Conservation (phyloP, 2,888 invertebrate species). For the Harpagoxenus sublaevis region DNA sequence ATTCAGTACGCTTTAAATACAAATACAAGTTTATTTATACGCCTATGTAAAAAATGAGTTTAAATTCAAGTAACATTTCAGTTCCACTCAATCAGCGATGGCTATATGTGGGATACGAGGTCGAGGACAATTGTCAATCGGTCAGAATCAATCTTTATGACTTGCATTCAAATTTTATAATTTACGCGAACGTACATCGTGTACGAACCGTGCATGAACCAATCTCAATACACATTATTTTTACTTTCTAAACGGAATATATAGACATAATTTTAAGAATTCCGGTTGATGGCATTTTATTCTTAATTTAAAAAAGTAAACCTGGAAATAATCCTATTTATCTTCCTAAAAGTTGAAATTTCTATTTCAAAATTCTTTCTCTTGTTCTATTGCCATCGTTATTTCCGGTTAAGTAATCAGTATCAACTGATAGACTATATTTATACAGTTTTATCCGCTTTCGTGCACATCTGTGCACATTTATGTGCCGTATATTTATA, state of each 20-base stretch:
- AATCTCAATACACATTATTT: neutral
- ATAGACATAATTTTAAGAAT: neutral
- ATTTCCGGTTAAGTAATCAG: neutral
- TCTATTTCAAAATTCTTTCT: neutral
- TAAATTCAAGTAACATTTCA: slow-evolving; percentile 39
- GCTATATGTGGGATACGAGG: slow-evolving; percentile 20
- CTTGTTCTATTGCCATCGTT: neutral
- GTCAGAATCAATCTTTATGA: slow-evolving; percentile 39
- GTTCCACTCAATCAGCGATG: slow-evolving; percentile 29
- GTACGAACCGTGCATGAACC: neutral
- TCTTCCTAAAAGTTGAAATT: neutral
- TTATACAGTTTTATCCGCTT: neutral
- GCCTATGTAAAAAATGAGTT: neutral
- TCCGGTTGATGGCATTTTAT: neutral
- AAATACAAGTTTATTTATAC: neutral
- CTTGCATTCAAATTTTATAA: slow-evolving; percentile 27
- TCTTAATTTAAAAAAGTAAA: neutral
- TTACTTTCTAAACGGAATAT: neutral
- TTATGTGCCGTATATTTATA: neutral
- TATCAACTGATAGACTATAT: neutral
- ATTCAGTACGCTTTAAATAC: neutral
- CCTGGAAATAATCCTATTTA: neutral
- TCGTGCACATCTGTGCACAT: neutral
- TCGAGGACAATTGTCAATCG: slow-evolving; percentile 49
- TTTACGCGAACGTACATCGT: neutral